phyloP scores from a whole-genome alignment of 2,113 vertebrate genomes.

The Vidua chalybeata region DNA sequence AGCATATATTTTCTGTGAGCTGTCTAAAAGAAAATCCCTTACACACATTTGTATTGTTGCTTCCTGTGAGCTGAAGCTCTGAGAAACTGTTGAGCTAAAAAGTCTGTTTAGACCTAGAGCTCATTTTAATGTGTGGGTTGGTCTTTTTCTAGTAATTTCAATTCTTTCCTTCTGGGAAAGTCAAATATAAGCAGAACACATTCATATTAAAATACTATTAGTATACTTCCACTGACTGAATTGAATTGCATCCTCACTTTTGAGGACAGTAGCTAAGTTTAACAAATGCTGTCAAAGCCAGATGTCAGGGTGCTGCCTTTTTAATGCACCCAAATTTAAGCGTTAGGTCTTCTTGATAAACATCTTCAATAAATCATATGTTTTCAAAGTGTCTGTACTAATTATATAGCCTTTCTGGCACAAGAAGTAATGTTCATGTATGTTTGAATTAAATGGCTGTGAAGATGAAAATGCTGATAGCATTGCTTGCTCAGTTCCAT shows the following conservation, averaged over 20 bases:
- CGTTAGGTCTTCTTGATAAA: background rate
- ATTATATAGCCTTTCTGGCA: background rate
- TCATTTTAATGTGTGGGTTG: background rate
- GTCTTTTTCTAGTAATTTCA: background rate
- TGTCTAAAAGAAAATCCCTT: background rate
- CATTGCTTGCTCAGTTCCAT: background rate
- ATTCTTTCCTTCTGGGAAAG: background rate
- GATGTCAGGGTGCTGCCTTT: background rate
- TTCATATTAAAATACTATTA: background rate
- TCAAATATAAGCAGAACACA: background rate
- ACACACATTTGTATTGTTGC: background rate
- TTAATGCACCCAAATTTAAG: background rate
- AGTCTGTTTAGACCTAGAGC: background rate
- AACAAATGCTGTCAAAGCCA: background rate
- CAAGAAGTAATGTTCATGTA: background rate
- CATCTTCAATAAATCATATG: background rate
- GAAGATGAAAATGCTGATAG: background rate
- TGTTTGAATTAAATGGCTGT: background rate
- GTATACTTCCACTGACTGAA: background rate
- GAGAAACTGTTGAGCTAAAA: background rate
- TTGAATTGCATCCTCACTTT: background rate
- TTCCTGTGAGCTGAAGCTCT: background rate
- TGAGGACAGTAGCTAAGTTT: background rate
- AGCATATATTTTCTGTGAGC: background rate
- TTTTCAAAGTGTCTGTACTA: background rate